These are phyloP conservation scores for Heliornis fulica DNA, from an alignment of 2,113 vertebrate species.

Conservation along the genomic window DNA sequence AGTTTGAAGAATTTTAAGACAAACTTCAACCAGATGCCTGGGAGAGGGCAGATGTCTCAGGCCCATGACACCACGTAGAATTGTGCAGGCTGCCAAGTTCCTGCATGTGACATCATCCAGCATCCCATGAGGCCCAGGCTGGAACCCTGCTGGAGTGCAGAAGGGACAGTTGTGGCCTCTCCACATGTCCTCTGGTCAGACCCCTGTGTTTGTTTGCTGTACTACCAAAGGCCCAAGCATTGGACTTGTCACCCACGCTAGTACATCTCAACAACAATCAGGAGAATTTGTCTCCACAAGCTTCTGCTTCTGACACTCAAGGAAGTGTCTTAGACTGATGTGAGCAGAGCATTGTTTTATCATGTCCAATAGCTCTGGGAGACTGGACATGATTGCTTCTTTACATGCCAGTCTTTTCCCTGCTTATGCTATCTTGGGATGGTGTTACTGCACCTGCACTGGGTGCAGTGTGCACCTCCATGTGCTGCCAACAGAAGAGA, in stretches of 20 bases:
- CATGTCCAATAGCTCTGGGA: not conserved
- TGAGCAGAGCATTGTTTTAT: not conserved
- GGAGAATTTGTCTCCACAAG: not conserved
- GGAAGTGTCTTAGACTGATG: not conserved
- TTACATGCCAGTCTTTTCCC: not conserved
- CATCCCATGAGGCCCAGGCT: fast-evolving
- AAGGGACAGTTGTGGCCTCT: not conserved
- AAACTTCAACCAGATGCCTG: not conserved
- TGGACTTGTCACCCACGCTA: fast-evolving
- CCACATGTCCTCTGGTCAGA: not conserved
- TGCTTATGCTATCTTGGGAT: fast-evolving
- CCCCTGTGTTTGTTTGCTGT: fast-evolving
- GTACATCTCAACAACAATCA: not conserved
- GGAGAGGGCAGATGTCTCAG: not conserved
- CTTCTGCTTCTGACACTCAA: not conserved
- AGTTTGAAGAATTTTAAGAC: not conserved
- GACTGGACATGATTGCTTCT: not conserved
- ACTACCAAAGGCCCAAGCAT: fast-evolving
- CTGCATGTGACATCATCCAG: not conserved
- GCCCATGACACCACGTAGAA: not conserved
- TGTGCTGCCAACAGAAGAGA: not conserved
- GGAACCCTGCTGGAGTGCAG: not conserved
- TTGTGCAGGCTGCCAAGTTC: not conserved
- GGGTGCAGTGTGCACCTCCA: not conserved
- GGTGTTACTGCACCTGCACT: not conserved